Percentiles rank a stretch among this genome's conserved stretches.
phyloP scores from a whole-genome alignment of 2,888 invertebrate species.

The Perizoma affinitatum region DNA sequence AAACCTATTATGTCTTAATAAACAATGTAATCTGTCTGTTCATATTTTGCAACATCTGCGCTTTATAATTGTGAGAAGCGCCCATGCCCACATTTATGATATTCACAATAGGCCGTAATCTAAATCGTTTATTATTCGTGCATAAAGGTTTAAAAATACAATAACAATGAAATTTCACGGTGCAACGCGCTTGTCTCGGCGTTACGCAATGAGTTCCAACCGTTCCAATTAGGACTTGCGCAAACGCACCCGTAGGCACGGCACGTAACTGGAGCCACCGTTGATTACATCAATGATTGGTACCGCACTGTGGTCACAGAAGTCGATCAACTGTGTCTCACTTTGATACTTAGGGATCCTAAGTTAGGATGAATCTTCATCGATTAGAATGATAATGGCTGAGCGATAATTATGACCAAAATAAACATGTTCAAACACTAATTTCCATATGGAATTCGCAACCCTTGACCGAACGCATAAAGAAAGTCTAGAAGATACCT shows the following conservation, averaged over 20 bases:
- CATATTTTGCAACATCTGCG: conserved; percentile 1
- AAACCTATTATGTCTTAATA: conserved; percentile 8
- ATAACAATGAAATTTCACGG: conserved; percentile 47
- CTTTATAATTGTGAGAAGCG: conserved; percentile 16
- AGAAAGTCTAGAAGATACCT: too few species aligned
- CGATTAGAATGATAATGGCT: too few species aligned
- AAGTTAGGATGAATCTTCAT: too few species aligned
- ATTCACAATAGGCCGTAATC: conserved; percentile 13
- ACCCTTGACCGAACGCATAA: too few species aligned
- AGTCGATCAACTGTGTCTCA: neutral
- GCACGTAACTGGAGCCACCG: conserved; percentile 30
- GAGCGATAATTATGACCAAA: too few species aligned
- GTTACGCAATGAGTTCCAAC: conserved; percentile 43
- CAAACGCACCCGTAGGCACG: conserved; percentile 43
- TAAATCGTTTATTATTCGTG: conserved; percentile 20
- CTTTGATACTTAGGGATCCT: too few species aligned
- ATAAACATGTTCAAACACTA: too few species aligned
- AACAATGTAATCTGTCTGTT: conserved; percentile 25
- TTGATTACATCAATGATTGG: conserved; percentile 22
- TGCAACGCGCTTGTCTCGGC: conserved; percentile 46
- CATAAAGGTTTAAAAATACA: conserved; percentile 31
- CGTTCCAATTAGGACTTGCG: conserved; percentile 60
- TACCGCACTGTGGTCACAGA: neutral
- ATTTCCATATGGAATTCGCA: too few species aligned
- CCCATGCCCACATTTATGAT: neutral